These are phyloP conservation scores for Desmophyllum pertusum DNA, from an alignment of 92 coral and sea anemone genomes.

Conservation along the genomic window DNA sequence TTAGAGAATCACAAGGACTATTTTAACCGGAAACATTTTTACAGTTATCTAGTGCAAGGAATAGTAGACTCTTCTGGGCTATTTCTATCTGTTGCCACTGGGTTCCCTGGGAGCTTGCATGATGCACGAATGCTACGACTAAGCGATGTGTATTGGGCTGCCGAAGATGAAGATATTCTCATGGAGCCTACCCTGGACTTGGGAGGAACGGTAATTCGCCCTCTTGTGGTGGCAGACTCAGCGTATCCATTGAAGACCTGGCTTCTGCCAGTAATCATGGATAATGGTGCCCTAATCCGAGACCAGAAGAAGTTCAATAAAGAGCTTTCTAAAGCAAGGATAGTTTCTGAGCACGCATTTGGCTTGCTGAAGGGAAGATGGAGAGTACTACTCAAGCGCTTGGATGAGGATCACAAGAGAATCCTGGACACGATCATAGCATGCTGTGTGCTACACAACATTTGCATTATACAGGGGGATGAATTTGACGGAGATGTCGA, in stretches of 20 bases:
- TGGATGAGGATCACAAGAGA: too few species aligned
- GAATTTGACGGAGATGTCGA: slow-evolving; percentile 50
- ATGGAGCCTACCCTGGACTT: slow-evolving; percentile 37
- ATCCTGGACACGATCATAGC: slow-evolving; percentile 66
- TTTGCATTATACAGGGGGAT: slow-evolving; percentile 56
- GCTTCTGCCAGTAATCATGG: slow-evolving; percentile 32
- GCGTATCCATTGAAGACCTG: slow-evolving; percentile 49
- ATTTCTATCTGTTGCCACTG: too few species aligned
- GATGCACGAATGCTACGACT: slow-evolving; percentile 46
- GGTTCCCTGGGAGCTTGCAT: too few species aligned
- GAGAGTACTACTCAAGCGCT: slow-evolving; percentile 41
- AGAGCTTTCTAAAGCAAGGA: slow-evolving; percentile 39
- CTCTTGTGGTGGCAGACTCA: slow-evolving; percentile 47
- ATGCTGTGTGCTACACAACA: slow-evolving; percentile 73
- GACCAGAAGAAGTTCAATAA: slow-evolving; percentile 38
- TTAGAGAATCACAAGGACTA: too few species aligned
- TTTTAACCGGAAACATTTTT: too few species aligned
- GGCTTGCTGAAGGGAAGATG: slow-evolving; percentile 52
- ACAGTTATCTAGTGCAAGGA: too few species aligned
- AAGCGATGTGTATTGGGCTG: slow-evolving; percentile 52
- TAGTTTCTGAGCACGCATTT: slow-evolving; percentile 38
- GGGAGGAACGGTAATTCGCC: slow-evolving; percentile 45
- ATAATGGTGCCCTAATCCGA: slow-evolving; percentile 27
- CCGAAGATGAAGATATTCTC: slow-evolving; percentile 46
- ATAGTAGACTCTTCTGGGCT: too few species aligned